Conservation (phyloP, 2,797 vertebrate species). For the Cossypha dichroa region DNA sequence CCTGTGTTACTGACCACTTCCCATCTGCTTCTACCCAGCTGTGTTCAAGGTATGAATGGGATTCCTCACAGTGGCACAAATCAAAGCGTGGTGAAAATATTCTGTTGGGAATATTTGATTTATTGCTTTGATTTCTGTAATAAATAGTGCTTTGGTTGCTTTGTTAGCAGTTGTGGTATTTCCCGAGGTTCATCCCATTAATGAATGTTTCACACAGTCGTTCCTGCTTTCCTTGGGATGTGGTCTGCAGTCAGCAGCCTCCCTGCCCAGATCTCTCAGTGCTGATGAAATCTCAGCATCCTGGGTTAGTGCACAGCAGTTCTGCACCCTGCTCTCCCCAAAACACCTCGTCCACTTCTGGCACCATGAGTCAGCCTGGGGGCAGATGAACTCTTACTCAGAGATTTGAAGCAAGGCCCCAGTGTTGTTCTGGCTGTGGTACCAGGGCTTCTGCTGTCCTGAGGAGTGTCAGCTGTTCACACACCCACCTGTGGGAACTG, state of each 20-base stretch:
- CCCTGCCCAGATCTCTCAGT: neutral
- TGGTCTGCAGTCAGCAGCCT: neutral
- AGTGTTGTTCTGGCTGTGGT: neutral
- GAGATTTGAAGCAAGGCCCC: neutral
- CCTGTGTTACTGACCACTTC: neutral
- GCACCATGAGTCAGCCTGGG: rapidly evolving
- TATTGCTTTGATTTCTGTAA: neutral
- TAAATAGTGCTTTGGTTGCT: neutral
- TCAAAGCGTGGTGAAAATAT: neutral
- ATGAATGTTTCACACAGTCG: neutral
- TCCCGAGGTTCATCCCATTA: neutral
- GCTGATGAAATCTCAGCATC: neutral
- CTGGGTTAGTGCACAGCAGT: neutral
- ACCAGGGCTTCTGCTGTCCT: neutral
- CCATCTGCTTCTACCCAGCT: neutral
- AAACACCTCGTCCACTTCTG: neutral
- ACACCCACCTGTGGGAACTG: neutral
- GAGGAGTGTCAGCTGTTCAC: neutral
- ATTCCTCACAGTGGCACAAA: neutral
- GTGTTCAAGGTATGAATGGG: neutral
- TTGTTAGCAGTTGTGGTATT: neutral
- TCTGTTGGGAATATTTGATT: neutral
- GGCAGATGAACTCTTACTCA: neutral
- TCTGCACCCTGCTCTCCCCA: neutral
- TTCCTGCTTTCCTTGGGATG: neutral